phyloP scores from a whole-genome alignment of 2,888 invertebrate species.

The Drosophila paracracens region DNA sequence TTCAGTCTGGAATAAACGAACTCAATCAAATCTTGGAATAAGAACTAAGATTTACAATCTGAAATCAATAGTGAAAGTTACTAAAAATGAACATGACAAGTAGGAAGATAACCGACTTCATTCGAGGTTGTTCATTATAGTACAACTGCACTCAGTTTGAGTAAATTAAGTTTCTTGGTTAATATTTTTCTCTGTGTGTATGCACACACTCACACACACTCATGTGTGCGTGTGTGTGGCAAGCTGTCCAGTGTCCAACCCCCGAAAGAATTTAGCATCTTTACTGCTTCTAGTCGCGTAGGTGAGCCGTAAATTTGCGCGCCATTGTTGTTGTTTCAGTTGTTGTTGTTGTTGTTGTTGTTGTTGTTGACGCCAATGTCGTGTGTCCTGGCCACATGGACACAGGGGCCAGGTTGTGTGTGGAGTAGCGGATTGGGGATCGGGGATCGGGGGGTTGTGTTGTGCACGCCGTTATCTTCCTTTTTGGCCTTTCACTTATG shows the following conservation, averaged over 20 bases:
- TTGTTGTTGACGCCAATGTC: slow-evolving; percentile 79
- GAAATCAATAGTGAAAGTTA: not conserved
- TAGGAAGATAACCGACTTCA: no score
- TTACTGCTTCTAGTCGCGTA: slow-evolving; percentile 76
- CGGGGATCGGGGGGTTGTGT: not conserved
- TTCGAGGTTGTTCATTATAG: not conserved
- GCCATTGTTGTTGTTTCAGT: slow-evolving; percentile 55
- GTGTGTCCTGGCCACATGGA: slow-evolving; percentile 45
- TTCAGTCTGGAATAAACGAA: no score
- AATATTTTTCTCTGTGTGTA: not conserved
- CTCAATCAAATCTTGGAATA: not conserved
- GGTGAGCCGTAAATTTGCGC: slow-evolving; percentile 79
- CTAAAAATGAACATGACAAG: not conserved
- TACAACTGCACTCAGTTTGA: not conserved
- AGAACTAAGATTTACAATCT: not conserved
- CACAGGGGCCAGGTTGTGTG: not conserved
- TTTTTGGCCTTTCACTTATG: slow-evolving; percentile 79
- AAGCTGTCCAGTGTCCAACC: slow-evolving; percentile 14
- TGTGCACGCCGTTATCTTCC: slow-evolving; percentile 68
- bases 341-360: slow-evolving; percentile 22
- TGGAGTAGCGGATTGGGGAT: not conserved
- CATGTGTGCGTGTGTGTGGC: slow-evolving; percentile 19
- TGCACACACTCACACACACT: not conserved
- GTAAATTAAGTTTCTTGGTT: not conserved
- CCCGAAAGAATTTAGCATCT: slow-evolving; percentile 41